Conservation (phyloP, 1,140 invertebrate genomes). For the Zaprionus nigranus region DNA sequence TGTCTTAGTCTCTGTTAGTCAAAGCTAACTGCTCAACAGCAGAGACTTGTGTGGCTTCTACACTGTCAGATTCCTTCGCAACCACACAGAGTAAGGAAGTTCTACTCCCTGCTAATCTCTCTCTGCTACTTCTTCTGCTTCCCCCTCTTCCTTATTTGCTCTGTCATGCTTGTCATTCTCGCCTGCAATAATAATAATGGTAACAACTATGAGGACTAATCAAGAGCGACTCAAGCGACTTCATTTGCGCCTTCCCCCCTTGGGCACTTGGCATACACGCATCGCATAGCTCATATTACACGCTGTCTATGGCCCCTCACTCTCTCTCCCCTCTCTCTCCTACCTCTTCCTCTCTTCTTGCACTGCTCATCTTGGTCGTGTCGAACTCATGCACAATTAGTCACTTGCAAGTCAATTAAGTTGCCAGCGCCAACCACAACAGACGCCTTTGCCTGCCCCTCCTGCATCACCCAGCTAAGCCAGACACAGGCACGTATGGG, state of each 20-base stretch:
- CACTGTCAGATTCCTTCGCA: no score
- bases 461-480: neutral
- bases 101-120: no score
- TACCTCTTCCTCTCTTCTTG: neutral
- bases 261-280: constrained; percentile 13
- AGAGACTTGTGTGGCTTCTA: no score
- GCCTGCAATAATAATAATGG: constrained; percentile 51
- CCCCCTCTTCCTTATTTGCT: constrained; percentile 9
- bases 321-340: no score
- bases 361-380: constrained; percentile 37
- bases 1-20: no score
- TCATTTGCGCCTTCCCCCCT: constrained; percentile 63
- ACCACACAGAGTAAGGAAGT: no score
- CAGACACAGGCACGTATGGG: constrained; percentile 55
- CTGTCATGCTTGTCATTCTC: constrained; percentile 63
- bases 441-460: constrained; percentile 34
- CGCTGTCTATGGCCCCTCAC: constrained; percentile 3
- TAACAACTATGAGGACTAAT: constrained; percentile 26
- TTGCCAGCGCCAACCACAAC: constrained; percentile 71
- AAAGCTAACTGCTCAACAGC: no score
- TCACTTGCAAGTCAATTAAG: constrained; percentile 82
- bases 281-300: constrained; percentile 72
- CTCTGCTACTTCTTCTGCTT: neutral
- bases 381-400: constrained; percentile 82
- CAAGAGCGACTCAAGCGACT: constrained; percentile 61